Evolutionary conservation across 2,888 invertebrate species (phyloP), one percentile per base, ranked within the genome.

Genomic region (Sphaerolaimus hirsutus): DNA sequence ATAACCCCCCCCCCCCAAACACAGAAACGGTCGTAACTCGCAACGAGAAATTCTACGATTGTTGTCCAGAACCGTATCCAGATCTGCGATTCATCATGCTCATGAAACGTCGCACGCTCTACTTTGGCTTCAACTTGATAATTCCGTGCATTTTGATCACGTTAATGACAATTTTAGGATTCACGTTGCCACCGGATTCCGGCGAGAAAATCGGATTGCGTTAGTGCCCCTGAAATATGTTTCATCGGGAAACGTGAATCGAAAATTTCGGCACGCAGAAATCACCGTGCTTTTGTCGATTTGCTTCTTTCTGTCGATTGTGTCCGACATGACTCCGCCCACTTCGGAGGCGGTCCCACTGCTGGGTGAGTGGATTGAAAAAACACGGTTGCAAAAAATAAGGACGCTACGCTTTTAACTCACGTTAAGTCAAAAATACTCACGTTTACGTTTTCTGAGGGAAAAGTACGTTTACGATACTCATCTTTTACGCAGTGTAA

Each of bases 81-180:
- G 89, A 89, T 70, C 81, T 89, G 63, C 89, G 26, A 17, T 57
- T 56, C 49, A 25, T 22, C 22, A 41, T 41, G 25, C 81, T 82
- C 68, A 86, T 93, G 67, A 76, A 89, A 60, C 76, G 93, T 63
- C 77, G 91, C 65, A 91, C 91, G 50, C 76, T 97, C 57, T 93
- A 91, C 75, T 93, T 93, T 72, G 89, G 91, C 74, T 91, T 93
- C 76, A 97, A 97, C 74, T 76, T 93, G 65, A 91, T 93, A 69
- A 86, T 93, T 65, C 93, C 93, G 56, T 91, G 91, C 69, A 86
- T 93, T 63, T 76, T 93, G 66, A 91, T 97, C 65, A 86, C 91
- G 58, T 86, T 91, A 57, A 89, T 97, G 89, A 87, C 93, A 53
- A 76, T 97, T 58, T 75, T 97, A 58, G 87, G 89, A 58, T 97